Evolutionary conservation across 2,888 invertebrate species (phyloP).

Genomic region (Lasioglossum figueresi): DNA sequence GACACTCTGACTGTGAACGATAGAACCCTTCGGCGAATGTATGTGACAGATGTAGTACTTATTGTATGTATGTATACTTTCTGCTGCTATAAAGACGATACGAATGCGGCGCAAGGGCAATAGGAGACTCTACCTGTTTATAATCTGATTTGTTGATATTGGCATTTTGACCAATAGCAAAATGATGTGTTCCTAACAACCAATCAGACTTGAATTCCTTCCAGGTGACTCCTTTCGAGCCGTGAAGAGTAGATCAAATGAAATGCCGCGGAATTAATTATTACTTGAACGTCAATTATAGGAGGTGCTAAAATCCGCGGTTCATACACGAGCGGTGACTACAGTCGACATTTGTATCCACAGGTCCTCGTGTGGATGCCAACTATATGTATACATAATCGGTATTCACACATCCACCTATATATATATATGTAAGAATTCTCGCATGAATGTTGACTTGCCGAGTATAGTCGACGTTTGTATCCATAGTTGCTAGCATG

Average conservation of each 20-base stretch:
- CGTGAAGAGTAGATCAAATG: not conserved
- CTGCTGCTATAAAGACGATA: not conserved
- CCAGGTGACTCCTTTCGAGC: not conserved
- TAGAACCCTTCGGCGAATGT: not conserved
- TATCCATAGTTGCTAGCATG: not conserved
- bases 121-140: not conserved
- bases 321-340: not conserved
- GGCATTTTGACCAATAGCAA: not conserved
- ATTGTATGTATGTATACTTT: conserved; percentile 5
- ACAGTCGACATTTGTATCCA: not conserved
- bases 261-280: not conserved
- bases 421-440: too few relatives aligned
- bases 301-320: not conserved
- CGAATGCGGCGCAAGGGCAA: not conserved
- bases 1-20: too few relatives aligned
- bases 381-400: not conserved
- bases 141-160: not conserved
- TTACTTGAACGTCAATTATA: not conserved
- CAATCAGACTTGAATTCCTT: not conserved
- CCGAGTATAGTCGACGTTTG: not conserved
- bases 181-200: not conserved
- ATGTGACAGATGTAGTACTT: not conserved
- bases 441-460: not conserved
- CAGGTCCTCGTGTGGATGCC: not conserved
- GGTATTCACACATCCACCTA: too few relatives aligned